A percentile compares a stretch with the other conserved stretches of the same genome.
Conservation (phyloP, 2,113 vertebrate genomes). For the Peromyscus polionotus region DNA sequence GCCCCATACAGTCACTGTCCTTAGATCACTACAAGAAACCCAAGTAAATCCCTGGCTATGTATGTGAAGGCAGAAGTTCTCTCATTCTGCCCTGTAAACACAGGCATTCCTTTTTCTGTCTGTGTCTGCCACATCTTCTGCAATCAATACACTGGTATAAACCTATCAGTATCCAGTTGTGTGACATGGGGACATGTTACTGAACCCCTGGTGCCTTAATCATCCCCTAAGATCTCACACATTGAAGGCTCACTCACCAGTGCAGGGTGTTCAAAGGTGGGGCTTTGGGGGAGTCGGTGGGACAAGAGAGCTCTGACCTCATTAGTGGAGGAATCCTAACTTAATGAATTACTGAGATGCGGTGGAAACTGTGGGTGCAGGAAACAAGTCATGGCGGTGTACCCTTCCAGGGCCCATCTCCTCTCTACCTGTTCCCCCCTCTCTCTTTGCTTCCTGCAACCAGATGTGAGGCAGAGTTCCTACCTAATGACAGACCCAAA, state of each 20-base stretch:
- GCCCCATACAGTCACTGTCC: background rate
- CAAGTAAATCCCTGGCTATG: background rate
- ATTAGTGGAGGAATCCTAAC: background rate
- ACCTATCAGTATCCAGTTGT: background rate
- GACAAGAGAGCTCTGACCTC: background rate
- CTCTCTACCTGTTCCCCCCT: background rate
- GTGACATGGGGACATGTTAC: background rate
- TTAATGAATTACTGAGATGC: background rate
- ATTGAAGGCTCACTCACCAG: background rate
- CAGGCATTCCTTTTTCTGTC: background rate
- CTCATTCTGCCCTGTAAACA: background rate
- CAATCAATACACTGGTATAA: background rate
- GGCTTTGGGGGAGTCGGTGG: background rate
- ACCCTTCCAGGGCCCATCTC: background rate
- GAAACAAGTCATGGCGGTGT: too few relatives aligned
- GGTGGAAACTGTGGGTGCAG: background rate
- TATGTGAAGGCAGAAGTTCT: fast-evolving
- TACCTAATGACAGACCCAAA: background rate
- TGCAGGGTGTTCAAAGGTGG: too few relatives aligned
- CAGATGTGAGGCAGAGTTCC: background rate
- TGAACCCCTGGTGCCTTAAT: background rate
- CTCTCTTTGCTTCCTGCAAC: background rate
- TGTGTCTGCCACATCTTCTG: background rate
- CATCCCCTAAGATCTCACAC: background rate
- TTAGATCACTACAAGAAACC: background rate